Evolutionary conservation across 2,113 vertebrate genomes (phyloP).

Genomic region (Barnardius zonarius): DNA sequence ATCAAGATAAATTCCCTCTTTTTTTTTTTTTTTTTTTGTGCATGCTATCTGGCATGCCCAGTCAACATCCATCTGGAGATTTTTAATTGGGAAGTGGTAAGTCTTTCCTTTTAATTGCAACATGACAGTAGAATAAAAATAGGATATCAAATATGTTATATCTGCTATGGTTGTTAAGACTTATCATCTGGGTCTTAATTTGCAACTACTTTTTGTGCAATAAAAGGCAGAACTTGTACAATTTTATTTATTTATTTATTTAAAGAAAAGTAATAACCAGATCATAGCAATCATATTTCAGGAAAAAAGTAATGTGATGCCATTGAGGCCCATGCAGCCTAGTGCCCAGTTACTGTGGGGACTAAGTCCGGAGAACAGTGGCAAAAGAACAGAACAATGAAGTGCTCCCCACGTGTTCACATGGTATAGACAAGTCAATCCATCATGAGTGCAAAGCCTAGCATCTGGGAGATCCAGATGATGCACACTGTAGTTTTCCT

Average conservation of each 20-base stretch:
- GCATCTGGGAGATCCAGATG: conserved; percentile 71
- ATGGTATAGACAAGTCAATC: conserved; percentile 64
- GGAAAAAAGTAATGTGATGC: neutral
- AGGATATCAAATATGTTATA: neutral
- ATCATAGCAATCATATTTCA: neutral
- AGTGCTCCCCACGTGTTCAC: neutral
- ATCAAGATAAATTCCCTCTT: neutral
- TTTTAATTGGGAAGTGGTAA: conserved; percentile 28
- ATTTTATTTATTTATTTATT: neutral
- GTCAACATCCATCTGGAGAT: conserved; percentile 21
- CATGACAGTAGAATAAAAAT: conserved; percentile 18
- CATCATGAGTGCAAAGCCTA: conserved; percentile 48
- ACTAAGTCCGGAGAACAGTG: conserved; percentile 48
- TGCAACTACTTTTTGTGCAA: neutral
- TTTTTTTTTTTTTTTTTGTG: neutral
- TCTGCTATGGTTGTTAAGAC: neutral
- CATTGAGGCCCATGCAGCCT: neutral
- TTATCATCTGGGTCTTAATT: neutral
- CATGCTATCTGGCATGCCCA: neutral
- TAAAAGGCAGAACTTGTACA: neutral
- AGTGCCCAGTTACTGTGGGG: neutral
- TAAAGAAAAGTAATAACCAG: neutral
- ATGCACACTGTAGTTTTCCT: conserved; percentile 46
- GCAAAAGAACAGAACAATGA: conserved; percentile 62
- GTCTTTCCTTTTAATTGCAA: conserved; percentile 27